Conservation (phyloP, 2,113 vertebrate genomes). For the Mastomys natalensis region DNA sequence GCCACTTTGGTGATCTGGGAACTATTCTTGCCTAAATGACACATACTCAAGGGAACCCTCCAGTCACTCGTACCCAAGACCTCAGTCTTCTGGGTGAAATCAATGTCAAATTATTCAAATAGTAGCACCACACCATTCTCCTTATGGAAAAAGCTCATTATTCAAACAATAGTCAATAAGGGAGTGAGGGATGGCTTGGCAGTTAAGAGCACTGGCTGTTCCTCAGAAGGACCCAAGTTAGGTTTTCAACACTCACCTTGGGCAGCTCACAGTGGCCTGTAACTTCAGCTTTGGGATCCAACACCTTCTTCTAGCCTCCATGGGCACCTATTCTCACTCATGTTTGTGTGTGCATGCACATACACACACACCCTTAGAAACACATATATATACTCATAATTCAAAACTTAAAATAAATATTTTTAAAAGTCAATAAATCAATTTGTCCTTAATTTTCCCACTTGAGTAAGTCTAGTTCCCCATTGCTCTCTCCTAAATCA, state of each 20-base stretch:
- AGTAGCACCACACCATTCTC: constrained; percentile 65
- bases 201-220: not conserved
- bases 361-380: not conserved
- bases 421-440: constrained; percentile 55
- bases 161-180: constrained; percentile 57
- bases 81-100: constrained; percentile 37
- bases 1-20: not conserved
- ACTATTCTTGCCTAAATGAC: not conserved
- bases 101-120: constrained; percentile 68
- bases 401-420: not conserved
- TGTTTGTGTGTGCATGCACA: not conserved
- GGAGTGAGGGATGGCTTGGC: not conserved
- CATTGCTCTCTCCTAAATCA: constrained; percentile 19
- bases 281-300: not conserved
- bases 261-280: not conserved
- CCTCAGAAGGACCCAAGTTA: not conserved
- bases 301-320: not conserved
- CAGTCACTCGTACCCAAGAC: constrained; percentile 46
- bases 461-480: constrained; percentile 39
- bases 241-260: not conserved
- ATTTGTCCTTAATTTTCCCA: constrained; percentile 69
- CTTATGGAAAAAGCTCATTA: constrained; percentile 68
- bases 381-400: not conserved
- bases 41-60: constrained; percentile 68
- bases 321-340: not conserved